Evolutionary conservation across 1,140 invertebrate genomes (phyloP), one percentile per base, ranked within the genome.

Genomic region (Wiebesia pumilae): DNA sequence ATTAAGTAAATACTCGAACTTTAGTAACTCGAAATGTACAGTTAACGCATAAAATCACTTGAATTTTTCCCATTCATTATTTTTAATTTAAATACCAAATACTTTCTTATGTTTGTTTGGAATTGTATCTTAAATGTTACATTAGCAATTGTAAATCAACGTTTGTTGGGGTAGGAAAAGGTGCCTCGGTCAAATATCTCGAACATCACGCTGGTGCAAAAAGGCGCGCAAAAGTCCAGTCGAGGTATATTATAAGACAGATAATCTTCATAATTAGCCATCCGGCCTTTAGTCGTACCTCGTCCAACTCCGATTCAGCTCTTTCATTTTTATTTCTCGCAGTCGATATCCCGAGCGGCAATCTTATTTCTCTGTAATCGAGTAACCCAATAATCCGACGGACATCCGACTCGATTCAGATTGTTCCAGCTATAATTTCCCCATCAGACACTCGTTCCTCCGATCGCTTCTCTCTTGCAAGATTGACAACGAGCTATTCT

Each of bases 401-500:
- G 84, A 43, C 84, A 69, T 71, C 78, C 35, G 43, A 71, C 62
- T 81, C 84, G 67, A 81, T 81, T 35, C 43, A 79, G 84, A 81
- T 85, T 81, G 78, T 6, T 79, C 47, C 24, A 43, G 58, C 83
- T 69, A 79, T 79, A 84, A 84, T 84, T 84, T 84, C 83, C 81
- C 47, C 67, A 65, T 33, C 83, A 43, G 75, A 30, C 75, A 69
- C 40, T 84, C 71, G 24, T 71, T 33, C 14, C 83, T 54, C 30
- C 69, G 77, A n/a, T 80, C 33, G 16, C 33, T 35, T 40, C 24
- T 67, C 62, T 69, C 40, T 14, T 35, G 24, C 19, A 43, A 81
- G 16, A 35, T 47, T 35, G n/a, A 21, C 47, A 75, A 65, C n/a
- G 47, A 16, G 47, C 81, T n/a, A 40, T 58, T 30, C 27, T 47